Evolutionary conservation across 2,888 invertebrate genomes (phyloP).

Genomic region (Plebejus anna): DNA sequence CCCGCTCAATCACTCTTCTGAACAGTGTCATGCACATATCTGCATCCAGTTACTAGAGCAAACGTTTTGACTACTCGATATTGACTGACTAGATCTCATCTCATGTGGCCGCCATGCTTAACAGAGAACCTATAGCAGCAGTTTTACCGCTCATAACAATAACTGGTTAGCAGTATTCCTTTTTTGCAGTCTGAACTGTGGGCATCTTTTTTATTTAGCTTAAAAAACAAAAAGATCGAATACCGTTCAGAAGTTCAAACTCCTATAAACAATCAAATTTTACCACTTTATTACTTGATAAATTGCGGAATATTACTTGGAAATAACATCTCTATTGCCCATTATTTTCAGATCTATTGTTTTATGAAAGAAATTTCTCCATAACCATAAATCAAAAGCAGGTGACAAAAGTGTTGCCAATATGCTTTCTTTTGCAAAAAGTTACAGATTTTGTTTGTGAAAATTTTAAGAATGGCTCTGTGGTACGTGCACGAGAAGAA

Average conservation of each 20-base stretch:
- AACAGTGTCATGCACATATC: slow-evolving; percentile 45
- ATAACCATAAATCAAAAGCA: slow-evolving; percentile 47
- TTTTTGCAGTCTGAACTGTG: background rate
- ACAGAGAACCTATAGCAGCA: background rate
- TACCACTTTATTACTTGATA: background rate
- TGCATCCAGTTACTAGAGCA: slow-evolving; percentile 24
- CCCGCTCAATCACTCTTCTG: slow-evolving; percentile 71
- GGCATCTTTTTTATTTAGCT: background rate
- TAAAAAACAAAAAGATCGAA: background rate
- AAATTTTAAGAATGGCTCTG: slow-evolving; percentile 46
- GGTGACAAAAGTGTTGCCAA: slow-evolving; percentile 52
- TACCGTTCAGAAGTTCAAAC: slow-evolving; percentile 4
- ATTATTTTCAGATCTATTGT: slow-evolving; percentile 2
- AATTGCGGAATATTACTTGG: slow-evolving; percentile 3
- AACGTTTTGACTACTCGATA: slow-evolving; percentile 2
- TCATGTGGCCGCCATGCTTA: background rate
- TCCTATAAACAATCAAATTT: background rate
- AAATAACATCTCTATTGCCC: slow-evolving; percentile 5
- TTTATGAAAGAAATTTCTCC: slow-evolving; percentile 9
- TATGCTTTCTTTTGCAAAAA: slow-evolving; percentile 71
- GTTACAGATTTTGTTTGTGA: slow-evolving; percentile 44
- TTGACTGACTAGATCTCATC: background rate
- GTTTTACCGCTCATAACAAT: background rate
- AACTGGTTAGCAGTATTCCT: background rate
- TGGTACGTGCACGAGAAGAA: slow-evolving; percentile 74